A percentile compares a stretch with the other conserved stretches of the same genome.
phyloP scores from a whole-genome alignment of 1,140 invertebrate genomes.

The Brachionus plicatilis region DNA sequence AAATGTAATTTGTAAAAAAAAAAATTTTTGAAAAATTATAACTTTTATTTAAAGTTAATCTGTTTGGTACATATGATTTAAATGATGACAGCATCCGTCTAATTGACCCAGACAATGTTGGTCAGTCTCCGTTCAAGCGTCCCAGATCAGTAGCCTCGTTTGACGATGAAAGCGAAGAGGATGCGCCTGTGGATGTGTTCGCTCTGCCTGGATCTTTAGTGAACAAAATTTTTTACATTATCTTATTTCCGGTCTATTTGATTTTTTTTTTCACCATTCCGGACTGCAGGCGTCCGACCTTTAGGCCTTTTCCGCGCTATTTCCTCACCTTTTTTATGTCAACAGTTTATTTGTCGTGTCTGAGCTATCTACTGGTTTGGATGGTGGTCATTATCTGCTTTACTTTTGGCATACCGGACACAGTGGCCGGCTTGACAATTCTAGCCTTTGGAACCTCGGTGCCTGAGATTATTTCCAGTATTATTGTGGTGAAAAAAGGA shows the following conservation, averaged over 20 bases:
- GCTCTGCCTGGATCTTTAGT: neutral
- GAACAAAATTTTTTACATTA: neutral
- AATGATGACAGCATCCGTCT: neutral
- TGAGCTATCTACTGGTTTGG: constrained; percentile 83
- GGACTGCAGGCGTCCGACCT: neutral
- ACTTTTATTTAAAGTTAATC: neutral
- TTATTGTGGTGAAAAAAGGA: constrained; percentile 57
- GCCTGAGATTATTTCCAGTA: constrained; percentile 58
- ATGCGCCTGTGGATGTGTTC: neutral
- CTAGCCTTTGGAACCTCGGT: constrained; percentile 59
- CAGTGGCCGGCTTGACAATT: constrained; percentile 58
- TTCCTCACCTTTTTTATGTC: constrained; percentile 77
- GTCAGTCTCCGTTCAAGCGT: neutral
- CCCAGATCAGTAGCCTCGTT: constrained; percentile 1
- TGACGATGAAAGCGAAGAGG: neutral
- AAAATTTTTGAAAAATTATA: neutral
- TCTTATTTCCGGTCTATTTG: neutral
- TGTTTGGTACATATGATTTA: neutral
- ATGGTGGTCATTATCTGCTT: constrained; percentile 63
- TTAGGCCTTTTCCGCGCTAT: constrained; percentile 69
- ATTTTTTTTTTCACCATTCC: neutral
- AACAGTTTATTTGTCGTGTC: constrained; percentile 76
- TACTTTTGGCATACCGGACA: constrained; percentile 51
- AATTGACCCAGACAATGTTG: neutral
- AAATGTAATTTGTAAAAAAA: neutral